A percentile compares a stretch with the other conserved stretches of the same genome.
Evolutionary conservation across 2,797 vertebrate genomes (phyloP).

Genomic region (Gymnopithys bicolor): DNA sequence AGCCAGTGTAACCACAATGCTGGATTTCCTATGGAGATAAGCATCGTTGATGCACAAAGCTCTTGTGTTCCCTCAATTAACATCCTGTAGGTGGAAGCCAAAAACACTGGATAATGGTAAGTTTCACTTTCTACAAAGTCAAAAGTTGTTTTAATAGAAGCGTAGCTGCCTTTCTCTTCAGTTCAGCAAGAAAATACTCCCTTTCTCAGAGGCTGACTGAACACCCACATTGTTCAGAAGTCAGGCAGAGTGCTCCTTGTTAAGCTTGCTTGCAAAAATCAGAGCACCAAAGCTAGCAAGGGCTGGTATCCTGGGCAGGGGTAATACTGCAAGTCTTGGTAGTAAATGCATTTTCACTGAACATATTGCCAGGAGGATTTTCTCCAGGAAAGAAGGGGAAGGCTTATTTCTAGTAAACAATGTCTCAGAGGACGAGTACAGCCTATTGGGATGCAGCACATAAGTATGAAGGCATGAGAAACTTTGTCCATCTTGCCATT

Average conservation of each 20-base stretch:
- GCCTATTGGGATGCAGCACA: not conserved
- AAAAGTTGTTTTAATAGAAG: not conserved
- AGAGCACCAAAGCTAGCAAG: not conserved
- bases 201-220: not conserved
- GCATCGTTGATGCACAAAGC: not conserved
- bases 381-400: not conserved
- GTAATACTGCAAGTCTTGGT: not conserved
- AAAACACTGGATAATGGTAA: constrained; percentile 72
- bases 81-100: constrained; percentile 19
- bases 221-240: not conserved
- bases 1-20: not conserved
- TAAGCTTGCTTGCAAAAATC: not conserved
- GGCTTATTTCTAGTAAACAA: not conserved
- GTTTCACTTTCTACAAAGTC: constrained; percentile 34
- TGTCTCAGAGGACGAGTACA: not conserved
- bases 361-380: not conserved
- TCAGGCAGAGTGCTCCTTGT: not conserved
- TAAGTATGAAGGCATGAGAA: fast-evolving
- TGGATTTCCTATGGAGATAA: constrained; percentile 55
- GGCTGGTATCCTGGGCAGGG: not conserved
- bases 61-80: constrained; percentile 32
- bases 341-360: not conserved
- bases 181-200: not conserved
- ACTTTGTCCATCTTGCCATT: not conserved
- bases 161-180: not conserved